Conservation (phyloP, 2,113 vertebrate species). For the Aphyosemion australe region DNA sequence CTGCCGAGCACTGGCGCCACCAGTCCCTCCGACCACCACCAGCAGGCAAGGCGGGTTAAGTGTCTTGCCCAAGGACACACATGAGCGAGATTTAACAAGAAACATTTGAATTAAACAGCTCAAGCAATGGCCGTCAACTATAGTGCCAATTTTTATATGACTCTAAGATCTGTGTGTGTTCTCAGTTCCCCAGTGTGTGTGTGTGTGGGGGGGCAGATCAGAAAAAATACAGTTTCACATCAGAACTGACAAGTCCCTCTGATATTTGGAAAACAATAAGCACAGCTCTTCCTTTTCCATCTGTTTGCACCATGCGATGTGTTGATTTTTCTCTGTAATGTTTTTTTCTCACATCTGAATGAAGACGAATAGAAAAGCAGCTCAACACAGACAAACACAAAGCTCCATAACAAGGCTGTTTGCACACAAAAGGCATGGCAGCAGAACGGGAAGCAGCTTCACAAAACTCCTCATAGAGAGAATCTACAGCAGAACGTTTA, state of each 20-base stretch:
- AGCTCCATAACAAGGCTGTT: background rate
- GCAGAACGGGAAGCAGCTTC: background rate
- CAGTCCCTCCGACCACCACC: too few species aligned
- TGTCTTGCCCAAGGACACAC: too few species aligned
- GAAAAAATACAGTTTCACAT: constrained; percentile 24
- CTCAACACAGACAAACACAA: constrained; percentile 20
- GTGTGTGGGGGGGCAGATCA: background rate
- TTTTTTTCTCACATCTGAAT: constrained; percentile 20
- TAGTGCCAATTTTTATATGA: too few species aligned
- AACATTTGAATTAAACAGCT: too few species aligned
- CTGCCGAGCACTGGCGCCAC: too few species aligned
- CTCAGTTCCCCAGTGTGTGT: too few species aligned
- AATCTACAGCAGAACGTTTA: background rate
- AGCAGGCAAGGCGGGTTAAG: too few species aligned
- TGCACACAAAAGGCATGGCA: constrained; percentile 13
- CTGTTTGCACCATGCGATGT: constrained; percentile 10
- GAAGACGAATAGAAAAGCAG: constrained; percentile 8
- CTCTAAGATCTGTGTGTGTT: too few species aligned
- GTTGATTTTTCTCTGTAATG: constrained; percentile 30
- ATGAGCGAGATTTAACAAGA: too few species aligned
- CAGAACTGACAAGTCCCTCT: constrained; percentile 31
- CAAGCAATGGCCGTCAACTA: too few species aligned
- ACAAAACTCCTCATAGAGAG: background rate
- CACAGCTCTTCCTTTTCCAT: constrained; percentile 41
- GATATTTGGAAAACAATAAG: constrained; percentile 50